Evolutionary conservation across 2,888 invertebrate genomes (phyloP), one percentile per base, ranked within the genome.

Genomic region (Acleris literana): DNA sequence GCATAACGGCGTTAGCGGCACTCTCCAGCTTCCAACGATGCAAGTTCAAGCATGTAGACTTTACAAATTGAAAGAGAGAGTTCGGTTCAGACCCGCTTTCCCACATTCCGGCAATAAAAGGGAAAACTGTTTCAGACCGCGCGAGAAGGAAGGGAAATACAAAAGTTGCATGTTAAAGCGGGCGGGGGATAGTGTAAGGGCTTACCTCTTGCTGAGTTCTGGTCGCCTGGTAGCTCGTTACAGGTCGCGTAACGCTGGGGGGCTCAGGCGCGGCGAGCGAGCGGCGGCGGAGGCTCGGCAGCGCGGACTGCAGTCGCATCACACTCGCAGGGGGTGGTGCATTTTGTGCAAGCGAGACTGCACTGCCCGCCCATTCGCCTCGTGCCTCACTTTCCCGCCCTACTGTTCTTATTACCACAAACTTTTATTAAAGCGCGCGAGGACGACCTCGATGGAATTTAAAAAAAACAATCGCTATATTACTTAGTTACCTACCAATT

Each of bases 381-480:
- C 83, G 84, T 89, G 87, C 87, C 88, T 92, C 90, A 89, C 91
- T 88, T 92, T 92, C 89, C 88, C 91, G 91, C 92, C 91, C 90
- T 90, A 87, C 80, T 85, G 82, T 81, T 85, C 81, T 76, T 77
- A 73, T 75, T 82, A 52, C 46, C 61, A 62, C 68, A 56, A 52
- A 63, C 54, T 49, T 60, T 56, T 33, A 68, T 56, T 61, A 60
- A 62, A 29, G 20, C n/a, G 25, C 29, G 17, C 46, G 39, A 33
- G 44, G 13, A 39, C 13, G 3, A 13, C 4, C 2, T 13, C 13
- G 1, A 13, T 13, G 11, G 33, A 39, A 13, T 3, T 33, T 13
- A 0, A 39, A 39, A 39, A 39, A 39, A 39, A 13, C 0, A 13
- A 4, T 39, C 33, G 33, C 11, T 33, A 33, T 33, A 4, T 11